Base-by-base conservation (phyloP, 2,113 vertebrate species). In the Callipepla squamata region DNA sequence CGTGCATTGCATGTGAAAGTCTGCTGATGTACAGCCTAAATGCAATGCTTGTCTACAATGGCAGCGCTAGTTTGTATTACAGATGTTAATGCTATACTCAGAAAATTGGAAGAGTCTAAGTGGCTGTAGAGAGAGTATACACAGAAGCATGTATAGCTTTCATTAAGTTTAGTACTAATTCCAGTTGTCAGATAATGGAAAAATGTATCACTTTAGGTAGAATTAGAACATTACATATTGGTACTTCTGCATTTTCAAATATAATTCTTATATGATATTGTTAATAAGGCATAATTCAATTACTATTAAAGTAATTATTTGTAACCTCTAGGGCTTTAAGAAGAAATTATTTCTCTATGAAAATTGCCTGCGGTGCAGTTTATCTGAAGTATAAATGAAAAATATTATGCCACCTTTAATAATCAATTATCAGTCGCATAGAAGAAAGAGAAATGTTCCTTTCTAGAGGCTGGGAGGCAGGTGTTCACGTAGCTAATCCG, bases 301-400 rank as follows among this genome's bases (percentile, higher is more conserved):
- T 96, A 92, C 53, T 83, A 81, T 79, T 87, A 75, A 81, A 91
- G 55, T 55, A 74, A 95, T 96, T 95, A 95, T 95, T 96, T 93
- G 65, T 23, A 96, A 87, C 38, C 66, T 45, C 42, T 83, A 90
- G 57, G 68, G 25, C 50, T 96, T 74, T 88, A 44, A 85, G 83
- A 58, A 92, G 26, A 90, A 92, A 80, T 89, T 80, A 86, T 88
- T 92, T 95, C 40, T 68, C 57, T 45, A 48, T 30, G 48, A 83
- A 34, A 15, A 72, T 36, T 79, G 53, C 80, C 72, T 92, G 67
- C 55, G 89, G 80, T 90, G 66, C 65, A 84, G 62, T 22, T 77
- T 93, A 74, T 87, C 42, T 34, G 67, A 80, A 79, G 94, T 79
- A 73, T 79, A 91, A 95, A 81, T 72, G 50, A n/a, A 89, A 87